Evolutionary conservation across 2,797 vertebrate species (phyloP), one percentile per base, ranked within the genome.

Genomic region (Macropus fuliginosus): DNA sequence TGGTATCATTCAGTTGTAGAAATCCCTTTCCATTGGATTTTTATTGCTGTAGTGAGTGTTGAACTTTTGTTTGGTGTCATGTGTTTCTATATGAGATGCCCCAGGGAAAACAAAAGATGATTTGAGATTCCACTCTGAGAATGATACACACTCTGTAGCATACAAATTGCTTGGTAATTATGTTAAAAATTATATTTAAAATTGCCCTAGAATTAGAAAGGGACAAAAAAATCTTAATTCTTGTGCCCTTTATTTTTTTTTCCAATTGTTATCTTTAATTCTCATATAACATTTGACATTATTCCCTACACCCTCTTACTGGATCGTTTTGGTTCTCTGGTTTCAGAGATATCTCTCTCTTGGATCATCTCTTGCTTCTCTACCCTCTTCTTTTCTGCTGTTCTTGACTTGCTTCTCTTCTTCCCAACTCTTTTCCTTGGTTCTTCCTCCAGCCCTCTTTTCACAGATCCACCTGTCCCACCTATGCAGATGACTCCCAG

Each of bases 1-100:
- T 81, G 18, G n/a, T 21, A 6, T 90, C 40, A 0, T 95, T 91
- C 46, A 54, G 5, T 8, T 56, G 40, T 91, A 54, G 95, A 94
- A 91, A 95, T 93, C 91, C 98, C 98, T 98, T 81, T 81, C 9
- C 97, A 97, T 98, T 46, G 21, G 9, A 27, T 27, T 81, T 46
- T 46, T 81, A 46, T 27, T 81, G 74, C 98, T 98, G 98, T 98
- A n/a, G 93, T 97, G 94, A 93, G 81, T 8, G 28, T 55, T 55
- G 59, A 54, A 46, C 94, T 56, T 91, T 50, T 95, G 91, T 98
- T 98, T 31, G 40, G 62, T 34, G 0, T 92, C 40, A 29, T 74
- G 46, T 94, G 46, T 46, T 96, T 97, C 95, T 66, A 74, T 91
- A 11, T 90, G 91, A 91, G 56, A 24, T 0, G 27, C 56, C 56